phyloP scores from a whole-genome alignment of 2,888 invertebrate species.

The Timema podura region DNA sequence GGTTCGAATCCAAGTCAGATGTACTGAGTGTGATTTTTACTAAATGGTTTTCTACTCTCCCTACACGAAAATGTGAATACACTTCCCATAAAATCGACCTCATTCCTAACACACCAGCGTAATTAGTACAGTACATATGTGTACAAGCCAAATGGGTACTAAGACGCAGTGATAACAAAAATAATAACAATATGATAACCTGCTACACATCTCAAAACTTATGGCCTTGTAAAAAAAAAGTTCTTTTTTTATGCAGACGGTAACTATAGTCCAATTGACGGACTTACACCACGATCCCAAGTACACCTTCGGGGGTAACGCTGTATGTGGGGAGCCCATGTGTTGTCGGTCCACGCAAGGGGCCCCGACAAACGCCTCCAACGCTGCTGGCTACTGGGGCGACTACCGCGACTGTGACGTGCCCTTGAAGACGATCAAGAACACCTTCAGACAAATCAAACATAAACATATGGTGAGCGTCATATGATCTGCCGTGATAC shows the following conservation, averaged over 20 bases:
- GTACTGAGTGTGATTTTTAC: too few species aligned
- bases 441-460: conserved; percentile 59
- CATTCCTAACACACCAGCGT: too few species aligned
- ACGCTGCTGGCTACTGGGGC: background rate
- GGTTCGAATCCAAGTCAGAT: too few species aligned
- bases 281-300: conserved; percentile 4
- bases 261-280: conserved; percentile 10
- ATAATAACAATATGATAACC: too few species aligned
- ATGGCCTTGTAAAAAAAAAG: background rate
- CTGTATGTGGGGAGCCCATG: conserved; percentile 5
- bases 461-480: conserved; percentile 20
- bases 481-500: too few species aligned
- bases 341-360: conserved; percentile 1
- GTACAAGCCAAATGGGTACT: too few species aligned
- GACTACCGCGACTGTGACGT: conserved; percentile 38
- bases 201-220: too few species aligned
- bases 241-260: background rate
- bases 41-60: too few species aligned
- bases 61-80: too few species aligned
- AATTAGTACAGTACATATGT: too few species aligned
- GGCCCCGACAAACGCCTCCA: background rate
- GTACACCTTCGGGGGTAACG: conserved; percentile 4
- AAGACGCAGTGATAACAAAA: too few species aligned
- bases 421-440: conserved; percentile 64
- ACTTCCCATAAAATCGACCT: too few species aligned